Conservation (phyloP, 64 coral and sea anemone species). For the Montipora foliosa region DNA sequence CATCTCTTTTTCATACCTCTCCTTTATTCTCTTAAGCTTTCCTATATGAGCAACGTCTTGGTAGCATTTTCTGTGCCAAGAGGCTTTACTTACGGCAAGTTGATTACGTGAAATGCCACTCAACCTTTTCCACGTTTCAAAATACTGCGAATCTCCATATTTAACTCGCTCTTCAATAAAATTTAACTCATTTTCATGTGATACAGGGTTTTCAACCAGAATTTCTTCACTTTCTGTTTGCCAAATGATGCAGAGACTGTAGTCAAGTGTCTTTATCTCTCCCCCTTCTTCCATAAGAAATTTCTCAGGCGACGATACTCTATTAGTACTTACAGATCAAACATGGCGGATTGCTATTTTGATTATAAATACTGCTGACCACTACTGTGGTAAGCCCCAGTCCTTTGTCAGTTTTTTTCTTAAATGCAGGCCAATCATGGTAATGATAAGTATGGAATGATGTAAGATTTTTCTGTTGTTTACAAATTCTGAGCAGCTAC, state of each 20-base stretch:
- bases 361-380: constrained; percentile 26
- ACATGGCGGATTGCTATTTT: constrained; percentile 37
- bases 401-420: constrained; percentile 24
- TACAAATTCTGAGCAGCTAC: not conserved
- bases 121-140: constrained; percentile 26
- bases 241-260: constrained; percentile 41
- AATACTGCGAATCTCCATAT: constrained; percentile 34
- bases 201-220: constrained; percentile 15
- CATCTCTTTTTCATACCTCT: constrained; percentile 48
- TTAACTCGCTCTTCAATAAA: constrained; percentile 48
- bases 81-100: constrained; percentile 17
- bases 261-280: constrained; percentile 33
- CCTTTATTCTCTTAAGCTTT: constrained; percentile 40
- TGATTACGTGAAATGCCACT: not conserved
- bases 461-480: not conserved
- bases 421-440: constrained; percentile 24
- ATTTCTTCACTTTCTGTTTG: constrained; percentile 32
- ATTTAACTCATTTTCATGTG: constrained; percentile 31
- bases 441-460: constrained; percentile 32
- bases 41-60: constrained; percentile 11
- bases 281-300: constrained; percentile 24
- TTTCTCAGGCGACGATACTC: not conserved
- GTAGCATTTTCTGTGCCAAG: constrained; percentile 46
- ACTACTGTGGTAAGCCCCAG: constrained; percentile 19
- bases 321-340: constrained; percentile 22